These are phyloP conservation scores for Cartodere bifasciata DNA, from an alignment of 2,888 invertebrate genomes.

Conservation along the genomic window DNA sequence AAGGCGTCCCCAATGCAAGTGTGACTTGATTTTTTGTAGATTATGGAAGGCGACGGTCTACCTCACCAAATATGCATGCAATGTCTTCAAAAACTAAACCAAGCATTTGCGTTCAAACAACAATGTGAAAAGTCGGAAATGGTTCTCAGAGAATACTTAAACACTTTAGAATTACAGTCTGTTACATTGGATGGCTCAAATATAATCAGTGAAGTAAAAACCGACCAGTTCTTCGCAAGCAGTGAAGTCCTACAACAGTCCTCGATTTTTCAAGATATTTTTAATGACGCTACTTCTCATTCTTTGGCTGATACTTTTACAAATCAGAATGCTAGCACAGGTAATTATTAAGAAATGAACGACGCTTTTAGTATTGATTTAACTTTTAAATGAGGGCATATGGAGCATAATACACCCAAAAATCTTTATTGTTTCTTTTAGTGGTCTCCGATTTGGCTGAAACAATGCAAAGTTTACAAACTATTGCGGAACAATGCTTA, in stretches of 20 bases:
- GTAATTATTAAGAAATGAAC: conserved; percentile 15
- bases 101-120: conserved; percentile 31
- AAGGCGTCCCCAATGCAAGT: too few relatives aligned
- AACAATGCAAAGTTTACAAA: conserved; percentile 34
- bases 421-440: conserved; percentile 11
- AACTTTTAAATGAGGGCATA: conserved; percentile 1
- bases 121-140: conserved; percentile 32
- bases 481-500: conserved; percentile 33
- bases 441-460: conserved; percentile 30
- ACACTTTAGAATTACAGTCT: conserved; percentile 21
- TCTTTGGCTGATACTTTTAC: conserved; percentile 30
- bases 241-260: conserved; percentile 29
- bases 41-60: conserved; percentile 32
- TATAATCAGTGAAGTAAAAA: conserved; percentile 24
- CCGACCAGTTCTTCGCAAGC: conserved; percentile 25
- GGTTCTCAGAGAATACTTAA: conserved; percentile 28
- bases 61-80: conserved; percentile 32
- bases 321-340: conserved; percentile 25
- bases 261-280: conserved; percentile 32
- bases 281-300: conserved; percentile 29
- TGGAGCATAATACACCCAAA: conserved; percentile 7
- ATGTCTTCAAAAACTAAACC: conserved; percentile 30
- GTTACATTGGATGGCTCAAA: conserved; percentile 19
- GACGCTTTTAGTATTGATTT: not conserved
- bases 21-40: too few relatives aligned